Conservation (phyloP, 2,113 vertebrate genomes). For the Dolichotis patagonum region DNA sequence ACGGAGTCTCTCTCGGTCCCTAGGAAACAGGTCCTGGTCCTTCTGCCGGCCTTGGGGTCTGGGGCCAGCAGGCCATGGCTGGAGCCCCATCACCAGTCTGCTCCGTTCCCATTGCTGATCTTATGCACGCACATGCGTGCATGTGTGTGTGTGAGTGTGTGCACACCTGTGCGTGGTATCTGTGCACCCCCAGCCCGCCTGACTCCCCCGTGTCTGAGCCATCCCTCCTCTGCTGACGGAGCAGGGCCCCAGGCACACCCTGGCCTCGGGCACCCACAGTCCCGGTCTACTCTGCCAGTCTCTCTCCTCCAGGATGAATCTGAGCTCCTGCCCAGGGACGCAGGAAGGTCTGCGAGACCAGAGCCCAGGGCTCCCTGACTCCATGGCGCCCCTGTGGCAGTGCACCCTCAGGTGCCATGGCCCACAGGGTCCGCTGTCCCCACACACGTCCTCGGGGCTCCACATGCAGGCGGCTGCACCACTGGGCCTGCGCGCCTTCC, state of each 20-base stretch:
- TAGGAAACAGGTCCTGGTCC: not conserved
- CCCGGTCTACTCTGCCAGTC: rapidly evolving
- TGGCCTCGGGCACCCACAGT: rapidly evolving
- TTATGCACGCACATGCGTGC: not conserved
- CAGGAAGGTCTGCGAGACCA: not conserved
- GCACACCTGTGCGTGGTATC: not conserved
- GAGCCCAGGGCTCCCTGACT: not conserved
- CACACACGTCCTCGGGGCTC: rapidly evolving
- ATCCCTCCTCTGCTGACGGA: rapidly evolving
- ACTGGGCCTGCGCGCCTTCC: not conserved
- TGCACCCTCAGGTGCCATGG: not conserved
- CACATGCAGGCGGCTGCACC: not conserved
- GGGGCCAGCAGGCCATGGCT: not conserved
- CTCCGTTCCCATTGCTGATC: not conserved
- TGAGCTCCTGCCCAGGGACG: no score
- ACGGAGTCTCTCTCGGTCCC: not conserved
- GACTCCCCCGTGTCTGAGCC: rapidly evolving
- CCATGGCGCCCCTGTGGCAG: rapidly evolving
- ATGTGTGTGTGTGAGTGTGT: no score
- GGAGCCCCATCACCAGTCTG: not conserved
- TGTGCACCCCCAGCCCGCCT: not conserved
- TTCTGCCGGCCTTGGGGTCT: not conserved
- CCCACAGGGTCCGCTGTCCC: rapidly evolving
- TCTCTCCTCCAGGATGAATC: not conserved
- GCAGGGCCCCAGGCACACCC: not conserved